Conservation (phyloP, 2,797 vertebrate genomes). For the Podarcis siculus region DNA sequence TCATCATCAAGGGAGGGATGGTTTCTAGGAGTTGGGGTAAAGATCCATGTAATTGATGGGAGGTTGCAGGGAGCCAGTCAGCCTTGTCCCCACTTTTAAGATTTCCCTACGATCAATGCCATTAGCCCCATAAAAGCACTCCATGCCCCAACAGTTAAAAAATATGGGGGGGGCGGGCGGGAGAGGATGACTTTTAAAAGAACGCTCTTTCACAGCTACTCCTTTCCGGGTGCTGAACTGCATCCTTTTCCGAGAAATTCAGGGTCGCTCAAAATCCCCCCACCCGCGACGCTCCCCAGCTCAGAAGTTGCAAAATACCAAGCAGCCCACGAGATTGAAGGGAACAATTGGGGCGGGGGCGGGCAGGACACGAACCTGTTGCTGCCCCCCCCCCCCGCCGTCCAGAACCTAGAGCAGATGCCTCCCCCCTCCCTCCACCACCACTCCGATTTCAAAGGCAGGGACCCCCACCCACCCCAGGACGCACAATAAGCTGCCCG, state of each 20-base stretch:
- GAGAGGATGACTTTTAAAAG: background rate
- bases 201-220: background rate
- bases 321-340: background rate
- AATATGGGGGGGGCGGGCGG: background rate
- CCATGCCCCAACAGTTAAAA: background rate
- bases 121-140: background rate
- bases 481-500: background rate
- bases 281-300: no score
- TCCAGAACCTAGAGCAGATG: no score
- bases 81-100: background rate
- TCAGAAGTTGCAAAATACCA: background rate
- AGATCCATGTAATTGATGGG: no score
- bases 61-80: no score
- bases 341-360: background rate
- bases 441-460: background rate
- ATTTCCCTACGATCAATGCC: background rate
- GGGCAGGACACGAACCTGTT: background rate
- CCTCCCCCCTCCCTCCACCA: background rate
- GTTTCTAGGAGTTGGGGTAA: background rate
- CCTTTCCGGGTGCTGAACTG: background rate
- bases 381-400: background rate
- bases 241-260: no score
- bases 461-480: background rate
- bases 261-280: no score
- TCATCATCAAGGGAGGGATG: background rate